These are phyloP conservation scores for Tolmerus cingulatus DNA, from an alignment of 2,888 invertebrate species.

Conservation along the genomic window DNA sequence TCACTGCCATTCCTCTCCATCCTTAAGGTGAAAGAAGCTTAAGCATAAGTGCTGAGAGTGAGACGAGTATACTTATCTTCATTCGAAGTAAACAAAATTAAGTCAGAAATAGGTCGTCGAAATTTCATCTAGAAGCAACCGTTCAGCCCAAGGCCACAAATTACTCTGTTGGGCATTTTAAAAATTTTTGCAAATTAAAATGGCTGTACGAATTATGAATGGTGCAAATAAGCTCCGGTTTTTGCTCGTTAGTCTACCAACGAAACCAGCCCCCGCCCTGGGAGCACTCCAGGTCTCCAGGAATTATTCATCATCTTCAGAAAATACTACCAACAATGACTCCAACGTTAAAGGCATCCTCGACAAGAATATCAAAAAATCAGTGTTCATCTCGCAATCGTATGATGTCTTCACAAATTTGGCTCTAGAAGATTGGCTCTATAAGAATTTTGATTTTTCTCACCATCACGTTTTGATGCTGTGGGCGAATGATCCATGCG, in stretches of 20 bases:
- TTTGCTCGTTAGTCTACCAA: constrained; percentile 18
- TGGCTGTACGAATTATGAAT: constrained; percentile 45
- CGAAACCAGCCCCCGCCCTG: neutral
- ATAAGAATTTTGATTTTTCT: constrained; percentile 83
- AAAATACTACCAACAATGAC: constrained; percentile 53
- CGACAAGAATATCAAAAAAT: constrained; percentile 73
- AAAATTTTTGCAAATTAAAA: neutral
- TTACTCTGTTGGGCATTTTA: neutral
- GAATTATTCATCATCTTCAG: constrained; percentile 57
- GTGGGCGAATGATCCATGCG: constrained; percentile 93
- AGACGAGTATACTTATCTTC: constrained; percentile 11
- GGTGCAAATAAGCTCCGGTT: constrained; percentile 17
- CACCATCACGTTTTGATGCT: constrained; percentile 86
- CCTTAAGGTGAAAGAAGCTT: constrained; percentile 6
- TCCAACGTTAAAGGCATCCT: constrained; percentile 55
- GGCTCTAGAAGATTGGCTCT: constrained; percentile 96
- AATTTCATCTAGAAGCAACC: neutral
- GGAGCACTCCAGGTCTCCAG: neutral
- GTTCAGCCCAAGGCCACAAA: neutral
- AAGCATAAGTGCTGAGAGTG: constrained; percentile 21
- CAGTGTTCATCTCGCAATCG: constrained; percentile 91
- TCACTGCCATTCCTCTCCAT: constrained; percentile 21
- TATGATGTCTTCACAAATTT: constrained; percentile 91
- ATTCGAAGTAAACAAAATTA: neutral
- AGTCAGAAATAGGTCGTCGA: neutral